Conservation (phyloP, 2,888 invertebrate species). For the Drosophila peninsularis region DNA sequence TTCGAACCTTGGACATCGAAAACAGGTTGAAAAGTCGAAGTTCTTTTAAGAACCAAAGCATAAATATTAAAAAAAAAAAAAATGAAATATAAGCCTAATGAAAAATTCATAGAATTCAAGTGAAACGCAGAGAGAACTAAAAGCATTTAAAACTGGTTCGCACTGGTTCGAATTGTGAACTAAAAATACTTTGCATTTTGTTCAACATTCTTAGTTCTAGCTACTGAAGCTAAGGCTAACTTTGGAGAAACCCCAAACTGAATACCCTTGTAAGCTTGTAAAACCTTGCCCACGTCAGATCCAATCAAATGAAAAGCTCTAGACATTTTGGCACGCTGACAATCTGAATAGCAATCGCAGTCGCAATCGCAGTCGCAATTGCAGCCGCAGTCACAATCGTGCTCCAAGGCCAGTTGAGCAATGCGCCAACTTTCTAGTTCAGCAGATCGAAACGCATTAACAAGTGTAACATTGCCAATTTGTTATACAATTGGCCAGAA, state of each 20-base stretch:
- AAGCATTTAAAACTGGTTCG: no score
- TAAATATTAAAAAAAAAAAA: no score
- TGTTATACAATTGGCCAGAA: constrained; percentile 70
- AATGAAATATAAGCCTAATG: no score
- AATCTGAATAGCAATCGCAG: background rate
- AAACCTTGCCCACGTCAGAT: background rate
- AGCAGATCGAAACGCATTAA: constrained; percentile 71
- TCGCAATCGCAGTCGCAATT: background rate
- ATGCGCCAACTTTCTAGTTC: constrained; percentile 53
- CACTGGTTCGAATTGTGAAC: no score
- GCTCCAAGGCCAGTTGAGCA: constrained; percentile 38
- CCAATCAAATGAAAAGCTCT: background rate
- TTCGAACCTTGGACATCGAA: no score
- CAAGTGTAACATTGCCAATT: constrained; percentile 78
- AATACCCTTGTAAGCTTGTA: background rate
- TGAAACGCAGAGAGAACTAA: no score
- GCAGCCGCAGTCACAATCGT: constrained; percentile 2
- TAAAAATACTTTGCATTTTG: background rate
- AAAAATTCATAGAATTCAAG: no score
- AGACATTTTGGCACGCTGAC: constrained; percentile 9
- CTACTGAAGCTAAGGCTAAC: background rate
- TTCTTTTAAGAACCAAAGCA: no score
- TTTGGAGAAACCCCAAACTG: background rate
- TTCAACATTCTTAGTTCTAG: background rate
- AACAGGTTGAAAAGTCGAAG: no score